Percentiles rank a stretch among this genome's conserved stretches.
Evolutionary conservation across 1,140 invertebrate genomes (phyloP).

Genomic region (Geopemphigus sp.): DNA sequence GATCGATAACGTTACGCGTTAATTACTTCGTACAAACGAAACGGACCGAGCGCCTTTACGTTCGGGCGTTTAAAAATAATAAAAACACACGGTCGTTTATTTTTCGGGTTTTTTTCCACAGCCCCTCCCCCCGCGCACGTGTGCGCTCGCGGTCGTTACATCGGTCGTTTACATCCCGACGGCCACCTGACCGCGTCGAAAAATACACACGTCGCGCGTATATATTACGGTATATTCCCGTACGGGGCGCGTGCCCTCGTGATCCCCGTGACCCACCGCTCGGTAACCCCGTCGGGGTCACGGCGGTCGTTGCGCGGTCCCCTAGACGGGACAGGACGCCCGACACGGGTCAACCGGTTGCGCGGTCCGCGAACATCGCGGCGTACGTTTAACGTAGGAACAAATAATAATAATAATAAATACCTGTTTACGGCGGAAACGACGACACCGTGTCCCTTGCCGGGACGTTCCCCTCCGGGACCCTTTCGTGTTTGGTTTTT

Average conservation of each 20-base stretch:
- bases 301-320: not conserved
- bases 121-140: too few species aligned
- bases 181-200: not conserved
- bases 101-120: not conserved
- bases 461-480: conserved; percentile 33
- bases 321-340: not conserved
- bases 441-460: conserved; percentile 30
- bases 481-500: conserved; percentile 20
- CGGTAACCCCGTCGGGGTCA: not conserved
- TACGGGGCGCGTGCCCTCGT: not conserved
- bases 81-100: conserved; percentile 13
- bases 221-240: too few species aligned
- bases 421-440: conserved; percentile 25
- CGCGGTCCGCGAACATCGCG: too few species aligned
- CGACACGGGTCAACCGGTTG: conserved; percentile 22
- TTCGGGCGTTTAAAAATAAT: not conserved
- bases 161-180: not conserved
- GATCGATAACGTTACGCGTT: too few species aligned
- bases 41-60: too few species aligned
- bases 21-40: too few species aligned
- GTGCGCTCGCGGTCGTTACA: too few species aligned
- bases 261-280: not conserved
- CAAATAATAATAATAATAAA: conserved; percentile 3
- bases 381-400: not conserved
- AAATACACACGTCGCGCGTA: not conserved